Evolutionary conservation across 37 sponge, comb jelly and placozoan genomes (phyloP), one percentile per base, ranked within the genome.

Genomic region (Agelas oroides): DNA sequence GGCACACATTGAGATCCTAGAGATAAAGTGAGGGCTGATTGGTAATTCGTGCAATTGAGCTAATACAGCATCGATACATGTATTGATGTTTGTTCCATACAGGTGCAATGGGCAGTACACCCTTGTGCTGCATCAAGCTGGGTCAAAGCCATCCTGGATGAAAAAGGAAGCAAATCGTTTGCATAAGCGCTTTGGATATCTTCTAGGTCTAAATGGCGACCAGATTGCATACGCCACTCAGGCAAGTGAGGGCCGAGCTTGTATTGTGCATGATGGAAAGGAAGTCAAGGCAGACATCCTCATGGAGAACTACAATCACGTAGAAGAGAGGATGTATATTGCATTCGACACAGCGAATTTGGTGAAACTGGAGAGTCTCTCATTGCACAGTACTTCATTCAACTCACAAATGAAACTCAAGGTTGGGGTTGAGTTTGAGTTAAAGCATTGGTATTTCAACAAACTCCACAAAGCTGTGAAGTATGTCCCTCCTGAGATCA

Each of bases 401-500:
- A 34, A 25, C 18, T 60, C 57, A 33, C 12, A 52, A 15, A 11
- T 30, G 71, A 23, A 23, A 13, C n/a, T 34, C 16, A 41, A 77
- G 35, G 59, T 89, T 5, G 63, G 25, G 34, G 86, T 79, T 0
- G 58, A 76, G 46, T 93, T 86, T 82, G 62, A 72, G 32, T 65
- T 93, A 13, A 93, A 93, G 63, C 82, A 86, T 74, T 61, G 32
- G 14, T 93, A 80, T 63, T 93, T 93, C 66, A 52, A 86, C 24
- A 65, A 57, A 40, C 79, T 93, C 27, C 84, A 77, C 20, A 37
- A 54, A 53, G 79, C 86, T 1, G 58, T 93, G 0, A 70, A 73
- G 40, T 21, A 13, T 32, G 59, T 93, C 28, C 55, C 82, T 65
- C 53, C 23, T 11, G 58, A 15, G 0, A 28, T 83, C 5, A 65